Conservation (phyloP, 2,888 invertebrate species). For the Sinodicranocentrus sp. region DNA sequence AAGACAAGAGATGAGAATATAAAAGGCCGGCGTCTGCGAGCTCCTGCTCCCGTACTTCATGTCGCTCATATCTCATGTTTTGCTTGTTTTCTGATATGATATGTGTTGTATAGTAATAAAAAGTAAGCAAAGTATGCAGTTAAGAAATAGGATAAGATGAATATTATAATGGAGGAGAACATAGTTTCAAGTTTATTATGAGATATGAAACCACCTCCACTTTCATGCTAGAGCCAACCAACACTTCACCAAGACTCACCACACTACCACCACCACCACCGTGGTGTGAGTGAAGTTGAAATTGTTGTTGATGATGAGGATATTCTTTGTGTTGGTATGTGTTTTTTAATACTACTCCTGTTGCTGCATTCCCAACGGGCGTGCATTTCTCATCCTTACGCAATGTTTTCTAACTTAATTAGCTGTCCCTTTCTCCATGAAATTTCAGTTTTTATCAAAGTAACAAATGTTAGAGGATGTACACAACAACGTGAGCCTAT, state of each 20-base stretch:
- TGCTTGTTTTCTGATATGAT: constrained; percentile 26
- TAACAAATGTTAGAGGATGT: background rate
- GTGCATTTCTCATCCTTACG: constrained; percentile 58
- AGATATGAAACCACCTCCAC: constrained; percentile 10
- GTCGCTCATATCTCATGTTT: constrained; percentile 20
- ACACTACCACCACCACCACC: constrained; percentile 13
- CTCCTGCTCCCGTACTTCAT: constrained; percentile 28
- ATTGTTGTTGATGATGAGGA: constrained; percentile 6
- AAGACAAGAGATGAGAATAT: constrained; percentile 5
- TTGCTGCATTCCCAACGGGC: constrained; percentile 35
- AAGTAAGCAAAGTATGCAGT: constrained; percentile 11
- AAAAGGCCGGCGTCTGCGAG: constrained; percentile 16
- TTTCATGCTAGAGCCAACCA: background rate
- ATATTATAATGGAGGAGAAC: constrained; percentile 14
- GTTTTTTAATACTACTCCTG: background rate
- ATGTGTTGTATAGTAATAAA: constrained; percentile 27
- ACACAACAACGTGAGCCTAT: background rate
- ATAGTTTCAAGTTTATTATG: constrained; percentile 24
- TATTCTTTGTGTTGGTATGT: background rate
- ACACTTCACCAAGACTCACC: background rate
- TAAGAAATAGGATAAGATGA: constrained; percentile 17
- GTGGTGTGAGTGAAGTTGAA: background rate
- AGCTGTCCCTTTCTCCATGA: constrained; percentile 47
- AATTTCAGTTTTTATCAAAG: constrained; percentile 33
- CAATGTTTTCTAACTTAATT: constrained; percentile 63